phyloP scores from a whole-genome alignment of 2,797 vertebrate genomes.

The Pangasius macronema region DNA sequence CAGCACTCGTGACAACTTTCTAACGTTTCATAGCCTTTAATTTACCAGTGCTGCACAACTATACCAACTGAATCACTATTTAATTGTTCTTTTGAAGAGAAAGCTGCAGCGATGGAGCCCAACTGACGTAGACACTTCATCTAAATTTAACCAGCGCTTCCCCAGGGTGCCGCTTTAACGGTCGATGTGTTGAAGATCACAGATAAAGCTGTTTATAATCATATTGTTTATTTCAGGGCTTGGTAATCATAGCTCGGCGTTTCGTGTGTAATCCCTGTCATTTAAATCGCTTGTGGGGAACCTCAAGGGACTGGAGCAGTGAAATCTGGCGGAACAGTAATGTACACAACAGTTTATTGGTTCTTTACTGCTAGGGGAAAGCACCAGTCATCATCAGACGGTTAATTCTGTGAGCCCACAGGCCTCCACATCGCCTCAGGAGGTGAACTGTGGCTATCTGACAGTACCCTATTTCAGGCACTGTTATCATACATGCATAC shows the following conservation, averaged over 20 bases:
- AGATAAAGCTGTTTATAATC: constrained; percentile 51
- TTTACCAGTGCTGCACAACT: background rate
- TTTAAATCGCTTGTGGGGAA: constrained; percentile 64
- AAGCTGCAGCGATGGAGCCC: background rate
- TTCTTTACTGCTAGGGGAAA: constrained; percentile 56
- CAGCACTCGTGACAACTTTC: constrained; percentile 24
- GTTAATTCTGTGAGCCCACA: constrained; percentile 48
- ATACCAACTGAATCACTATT: background rate
- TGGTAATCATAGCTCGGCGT: constrained; percentile 58
- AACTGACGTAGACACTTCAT: background rate
- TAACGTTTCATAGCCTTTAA: background rate
- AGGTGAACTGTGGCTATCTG: constrained; percentile 59
- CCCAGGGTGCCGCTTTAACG: constrained; percentile 1
- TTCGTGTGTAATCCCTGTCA: constrained; percentile 57
- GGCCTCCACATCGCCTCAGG: constrained; percentile 31
- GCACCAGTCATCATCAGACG: constrained; percentile 60
- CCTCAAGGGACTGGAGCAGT: constrained; percentile 53
- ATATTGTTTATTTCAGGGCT: constrained; percentile 58
- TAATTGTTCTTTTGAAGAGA: background rate
- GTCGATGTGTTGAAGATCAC: constrained; percentile 50
- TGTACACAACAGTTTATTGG: constrained; percentile 63
- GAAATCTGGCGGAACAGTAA: constrained; percentile 36
- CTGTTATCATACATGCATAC: constrained; percentile 67
- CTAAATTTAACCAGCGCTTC: constrained; percentile 40
- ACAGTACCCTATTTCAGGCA: constrained; percentile 22